Evolutionary conservation across 2,113 vertebrate species (phyloP).

Genomic region (Hydrolagus affinis): DNA sequence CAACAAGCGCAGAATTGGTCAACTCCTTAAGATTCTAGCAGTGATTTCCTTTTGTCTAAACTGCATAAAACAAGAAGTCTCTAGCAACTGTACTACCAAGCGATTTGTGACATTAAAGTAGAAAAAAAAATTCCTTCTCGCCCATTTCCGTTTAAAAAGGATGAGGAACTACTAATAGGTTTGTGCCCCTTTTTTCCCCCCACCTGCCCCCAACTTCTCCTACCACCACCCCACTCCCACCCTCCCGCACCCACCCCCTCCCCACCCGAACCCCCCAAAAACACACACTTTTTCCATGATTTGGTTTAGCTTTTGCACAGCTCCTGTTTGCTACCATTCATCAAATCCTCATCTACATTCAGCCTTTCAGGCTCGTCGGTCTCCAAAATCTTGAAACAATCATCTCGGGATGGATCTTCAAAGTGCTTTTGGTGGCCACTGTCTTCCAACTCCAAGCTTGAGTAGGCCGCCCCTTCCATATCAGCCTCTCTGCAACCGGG

Average conservation of each 20-base stretch:
- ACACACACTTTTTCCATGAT: constrained; percentile 28
- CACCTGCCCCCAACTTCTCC: no score
- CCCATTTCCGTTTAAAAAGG: constrained; percentile 31
- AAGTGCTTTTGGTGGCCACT: constrained; percentile 52
- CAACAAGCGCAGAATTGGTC: neutral
- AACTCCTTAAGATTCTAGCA: constrained; percentile 33
- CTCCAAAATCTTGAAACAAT: constrained; percentile 37
- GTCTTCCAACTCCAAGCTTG: constrained; percentile 35
- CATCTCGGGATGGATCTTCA: constrained; percentile 44
- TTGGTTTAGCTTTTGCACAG: constrained; percentile 56
- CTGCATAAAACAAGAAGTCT: constrained; percentile 30
- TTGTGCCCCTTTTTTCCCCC: constrained; percentile 17
- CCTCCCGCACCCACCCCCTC: neutral
- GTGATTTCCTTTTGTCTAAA: constrained; percentile 31
- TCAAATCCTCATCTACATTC: constrained; percentile 53
- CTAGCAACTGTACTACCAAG: constrained; percentile 29
- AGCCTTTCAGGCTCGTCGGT: constrained; percentile 43
- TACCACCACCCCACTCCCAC: neutral
- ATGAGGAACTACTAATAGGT: constrained; percentile 32
- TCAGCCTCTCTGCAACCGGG: constrained; percentile 8
- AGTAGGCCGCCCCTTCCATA: neutral
- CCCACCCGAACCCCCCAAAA: no score
- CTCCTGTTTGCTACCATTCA: constrained; percentile 48
- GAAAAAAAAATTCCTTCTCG: constrained; percentile 27
- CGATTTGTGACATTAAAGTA: constrained; percentile 28